Percentiles rank a stretch among this genome's conserved stretches.
Evolutionary conservation across 2,797 vertebrate genomes (phyloP).

Genomic region (Mus spretus): DNA sequence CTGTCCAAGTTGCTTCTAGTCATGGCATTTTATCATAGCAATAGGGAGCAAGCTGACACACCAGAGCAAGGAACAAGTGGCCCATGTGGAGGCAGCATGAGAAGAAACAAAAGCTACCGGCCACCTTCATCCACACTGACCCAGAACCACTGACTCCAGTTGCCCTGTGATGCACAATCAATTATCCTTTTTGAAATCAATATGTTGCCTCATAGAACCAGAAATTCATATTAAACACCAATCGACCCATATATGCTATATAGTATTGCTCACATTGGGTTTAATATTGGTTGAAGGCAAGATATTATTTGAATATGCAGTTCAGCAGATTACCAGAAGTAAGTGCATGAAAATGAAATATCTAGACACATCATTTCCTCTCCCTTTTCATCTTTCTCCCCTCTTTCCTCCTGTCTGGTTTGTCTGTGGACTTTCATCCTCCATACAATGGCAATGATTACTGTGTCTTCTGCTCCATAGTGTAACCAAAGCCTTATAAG

Average conservation of each 20-base stretch:
- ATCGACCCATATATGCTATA: not conserved
- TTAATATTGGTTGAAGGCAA: slow-evolving; percentile 49
- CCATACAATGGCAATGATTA: not conserved
- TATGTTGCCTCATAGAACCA: not conserved
- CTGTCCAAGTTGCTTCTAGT: not conserved
- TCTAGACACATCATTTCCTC: slow-evolving; percentile 8
- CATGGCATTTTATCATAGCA: not conserved
- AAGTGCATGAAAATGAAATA: not conserved
- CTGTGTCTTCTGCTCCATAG: not conserved
- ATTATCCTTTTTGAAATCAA: not conserved
- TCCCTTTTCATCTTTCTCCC: not conserved
- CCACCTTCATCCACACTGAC: not conserved
- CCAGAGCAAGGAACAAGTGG: not conserved
- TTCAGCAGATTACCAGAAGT: slow-evolving; percentile 38
- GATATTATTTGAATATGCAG: not conserved
- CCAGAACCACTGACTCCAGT: not conserved
- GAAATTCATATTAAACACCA: slow-evolving; percentile 35
- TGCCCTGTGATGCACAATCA: not conserved
- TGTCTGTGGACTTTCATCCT: not conserved
- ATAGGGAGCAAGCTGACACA: not conserved
- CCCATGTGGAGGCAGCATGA: not conserved
- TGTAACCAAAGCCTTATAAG: not conserved
- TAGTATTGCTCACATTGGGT: not conserved
- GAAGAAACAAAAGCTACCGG: not conserved
- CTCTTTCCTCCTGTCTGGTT: not conserved